Percentiles rank a stretch among this genome's conserved stretches.
These are phyloP conservation scores for Coranthus polyacanthus DNA, from an alignment of 2,797 vertebrate species.

Conservation along the genomic window DNA sequence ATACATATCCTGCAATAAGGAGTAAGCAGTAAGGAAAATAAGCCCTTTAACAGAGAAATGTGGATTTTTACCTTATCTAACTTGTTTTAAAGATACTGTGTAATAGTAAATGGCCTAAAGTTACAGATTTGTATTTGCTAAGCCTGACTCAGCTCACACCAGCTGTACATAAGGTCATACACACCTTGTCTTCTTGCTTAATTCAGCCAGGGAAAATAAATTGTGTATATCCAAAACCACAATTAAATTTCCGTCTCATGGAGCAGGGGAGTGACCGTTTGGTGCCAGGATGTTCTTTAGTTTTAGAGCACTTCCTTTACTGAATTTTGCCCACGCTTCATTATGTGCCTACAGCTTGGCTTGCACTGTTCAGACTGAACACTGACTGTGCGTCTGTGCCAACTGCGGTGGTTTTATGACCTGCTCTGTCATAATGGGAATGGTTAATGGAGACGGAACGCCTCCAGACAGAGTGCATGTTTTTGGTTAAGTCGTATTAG, in stretches of 20 bases:
- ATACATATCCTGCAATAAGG: too few relatives aligned
- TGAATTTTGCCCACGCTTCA: constrained; percentile 21
- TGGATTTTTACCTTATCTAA: too few relatives aligned
- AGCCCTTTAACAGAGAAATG: too few relatives aligned
- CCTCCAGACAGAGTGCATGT: constrained; percentile 25
- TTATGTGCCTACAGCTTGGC: constrained; percentile 12
- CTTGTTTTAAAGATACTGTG: too few relatives aligned
- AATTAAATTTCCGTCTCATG: constrained; percentile 25
- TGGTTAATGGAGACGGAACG: constrained; percentile 10
- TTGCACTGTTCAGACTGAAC: constrained; percentile 5
- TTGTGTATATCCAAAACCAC: constrained; percentile 20
- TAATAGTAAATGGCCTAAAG: background rate
- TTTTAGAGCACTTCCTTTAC: constrained; percentile 11
- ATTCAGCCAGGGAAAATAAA: constrained; percentile 22
- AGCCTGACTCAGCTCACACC: constrained; percentile 11
- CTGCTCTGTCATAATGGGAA: constrained; percentile 10
- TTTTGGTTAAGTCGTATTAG: constrained; percentile 32
- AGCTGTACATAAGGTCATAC: background rate
- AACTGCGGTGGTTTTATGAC: constrained; percentile 34
- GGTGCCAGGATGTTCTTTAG: constrained; percentile 2
- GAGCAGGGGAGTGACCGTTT: constrained; percentile 12
- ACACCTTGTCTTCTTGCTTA: constrained; percentile 16
- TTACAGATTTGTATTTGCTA: too few relatives aligned
- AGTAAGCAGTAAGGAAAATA: too few relatives aligned
- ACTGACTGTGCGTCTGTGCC: background rate